Evolutionary conservation across 2,888 invertebrate species (phyloP), one percentile per base, ranked within the genome.

Genomic region (Horisme vitalbata): DNA sequence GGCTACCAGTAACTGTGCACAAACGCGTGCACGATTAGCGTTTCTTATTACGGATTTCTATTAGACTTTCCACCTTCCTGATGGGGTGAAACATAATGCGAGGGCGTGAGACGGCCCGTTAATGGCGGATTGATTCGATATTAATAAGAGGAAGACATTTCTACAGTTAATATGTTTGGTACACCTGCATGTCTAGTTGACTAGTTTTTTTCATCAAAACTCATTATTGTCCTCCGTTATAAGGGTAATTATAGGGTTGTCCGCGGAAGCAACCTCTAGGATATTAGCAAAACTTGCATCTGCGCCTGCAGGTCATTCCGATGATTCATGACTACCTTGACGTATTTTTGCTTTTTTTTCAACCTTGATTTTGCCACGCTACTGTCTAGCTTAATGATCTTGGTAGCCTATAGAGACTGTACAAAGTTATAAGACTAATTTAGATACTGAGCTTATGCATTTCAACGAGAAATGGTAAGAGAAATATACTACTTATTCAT

Each of bases 41-140:
- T 81, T 85, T 83, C 84, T 85, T 84, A 87, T 85, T 83, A 83
- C 80, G 69, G 84, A 83, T 86, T 87, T 87, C 88, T 88, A 88
- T 87, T 88, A 87, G 79, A 83, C 82, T 86, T 86, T 84, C 82
- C 82, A 83, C 80, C 77, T 83, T 77, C 71, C 75, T 86, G 83
- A 85, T 86, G 83, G 85, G 85, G 86, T 86, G 83, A 84, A 79
- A 83, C 82, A 83, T 84, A 84, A 87, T 85, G 80, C 77, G 66
- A 75, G 84, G 84, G 84, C 85, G 86, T 84, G 85, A 75, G 84
- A 85, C 77, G 41, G 26, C 38, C 77, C 78, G 83, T 83, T 85
- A 85, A 88, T 87, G 87, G 72, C 71, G 77, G 75, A 84, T 81
- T 88, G 86, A 88, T 88, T 87, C 75, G 88, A 88, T 83, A 88